Evolutionary conservation across 2,113 vertebrate genomes (phyloP).

Genomic region (Hucho hucho): DNA sequence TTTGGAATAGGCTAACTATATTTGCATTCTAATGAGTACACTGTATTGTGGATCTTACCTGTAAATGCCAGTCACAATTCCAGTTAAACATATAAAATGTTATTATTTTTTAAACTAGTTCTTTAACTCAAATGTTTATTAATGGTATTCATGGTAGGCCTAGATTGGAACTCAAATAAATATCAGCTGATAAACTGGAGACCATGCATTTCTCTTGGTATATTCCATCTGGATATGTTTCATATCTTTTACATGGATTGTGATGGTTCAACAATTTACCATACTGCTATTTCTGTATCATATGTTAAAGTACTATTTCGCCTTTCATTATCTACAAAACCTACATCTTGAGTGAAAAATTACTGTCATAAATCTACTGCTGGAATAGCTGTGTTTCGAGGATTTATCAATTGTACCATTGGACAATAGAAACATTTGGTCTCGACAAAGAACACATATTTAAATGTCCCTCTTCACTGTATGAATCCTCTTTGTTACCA

Average conservation of each 20-base stretch:
- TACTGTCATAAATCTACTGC: neutral
- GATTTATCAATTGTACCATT: constrained; percentile 10
- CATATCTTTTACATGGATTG: neutral
- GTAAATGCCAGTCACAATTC: constrained; percentile 60
- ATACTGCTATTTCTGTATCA: neutral
- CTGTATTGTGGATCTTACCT: constrained; percentile 60
- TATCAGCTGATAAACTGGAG: neutral
- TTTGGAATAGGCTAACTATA: constrained; percentile 1
- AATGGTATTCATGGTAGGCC: neutral
- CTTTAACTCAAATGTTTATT: neutral
- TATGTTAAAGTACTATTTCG: neutral
- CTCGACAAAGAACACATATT: constrained; percentile 24
- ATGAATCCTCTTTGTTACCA: constrained; percentile 7
- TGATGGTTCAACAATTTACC: neutral
- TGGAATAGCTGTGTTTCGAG: neutral
- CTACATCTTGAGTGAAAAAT: neutral
- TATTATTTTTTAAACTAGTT: constrained; percentile 49
- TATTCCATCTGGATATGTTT: neutral
- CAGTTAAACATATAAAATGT: constrained; percentile 21
- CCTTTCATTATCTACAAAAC: neutral
- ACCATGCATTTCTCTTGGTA: neutral
- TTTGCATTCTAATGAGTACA: constrained; percentile 45
- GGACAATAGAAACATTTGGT: constrained; percentile 14
- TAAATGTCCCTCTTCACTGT: constrained; percentile 12
- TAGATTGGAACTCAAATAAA: neutral